A percentile compares a stretch with the other conserved stretches of the same genome.
phyloP scores from a whole-genome alignment of 2,113 vertebrate genomes.

The Mesembrinibis cayennensis region DNA sequence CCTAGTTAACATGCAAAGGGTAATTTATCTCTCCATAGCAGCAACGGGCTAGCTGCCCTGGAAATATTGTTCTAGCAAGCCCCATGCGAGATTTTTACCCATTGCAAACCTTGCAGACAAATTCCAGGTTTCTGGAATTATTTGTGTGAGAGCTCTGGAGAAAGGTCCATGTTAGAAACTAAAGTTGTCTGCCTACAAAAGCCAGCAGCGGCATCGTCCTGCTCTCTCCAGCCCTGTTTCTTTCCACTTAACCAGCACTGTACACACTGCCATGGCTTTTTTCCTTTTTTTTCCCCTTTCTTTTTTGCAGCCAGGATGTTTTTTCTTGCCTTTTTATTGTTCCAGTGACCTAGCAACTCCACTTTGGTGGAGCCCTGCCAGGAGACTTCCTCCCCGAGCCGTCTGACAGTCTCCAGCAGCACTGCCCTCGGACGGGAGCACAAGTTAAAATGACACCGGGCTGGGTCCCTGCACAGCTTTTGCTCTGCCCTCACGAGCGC shows the following conservation, averaged over 20 bases:
- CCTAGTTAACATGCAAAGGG: not conserved
- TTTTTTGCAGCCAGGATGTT: conserved; percentile 82
- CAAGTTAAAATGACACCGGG: not conserved
- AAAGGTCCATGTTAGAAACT: not conserved
- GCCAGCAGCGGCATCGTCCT: not conserved
- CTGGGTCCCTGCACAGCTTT: not conserved
- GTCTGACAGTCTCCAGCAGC: conserved; percentile 64
- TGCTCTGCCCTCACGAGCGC: not conserved
- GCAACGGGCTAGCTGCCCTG: not conserved
- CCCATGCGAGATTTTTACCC: not conserved
- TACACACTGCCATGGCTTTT: not conserved
- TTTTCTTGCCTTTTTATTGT: conserved; percentile 84
- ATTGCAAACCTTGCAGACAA: not conserved
- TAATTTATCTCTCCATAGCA: not conserved
- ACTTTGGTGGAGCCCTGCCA: conserved; percentile 74
- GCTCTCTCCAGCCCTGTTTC: not conserved
- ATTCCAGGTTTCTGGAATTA: not conserved
- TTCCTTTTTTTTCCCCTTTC: not conserved
- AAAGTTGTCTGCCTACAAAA: not conserved
- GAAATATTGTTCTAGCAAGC: not conserved
- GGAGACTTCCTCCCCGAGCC: conserved; percentile 73
- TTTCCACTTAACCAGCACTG: not conserved
- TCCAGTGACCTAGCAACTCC: conserved; percentile 79
- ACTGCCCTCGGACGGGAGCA: conserved; percentile 54
- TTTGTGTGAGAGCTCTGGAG: not conserved